Percentiles rank a stretch among this genome's conserved stretches.
Evolutionary conservation across 2,888 invertebrate species (phyloP).

Genomic region (Dichetophora obliterata): DNA sequence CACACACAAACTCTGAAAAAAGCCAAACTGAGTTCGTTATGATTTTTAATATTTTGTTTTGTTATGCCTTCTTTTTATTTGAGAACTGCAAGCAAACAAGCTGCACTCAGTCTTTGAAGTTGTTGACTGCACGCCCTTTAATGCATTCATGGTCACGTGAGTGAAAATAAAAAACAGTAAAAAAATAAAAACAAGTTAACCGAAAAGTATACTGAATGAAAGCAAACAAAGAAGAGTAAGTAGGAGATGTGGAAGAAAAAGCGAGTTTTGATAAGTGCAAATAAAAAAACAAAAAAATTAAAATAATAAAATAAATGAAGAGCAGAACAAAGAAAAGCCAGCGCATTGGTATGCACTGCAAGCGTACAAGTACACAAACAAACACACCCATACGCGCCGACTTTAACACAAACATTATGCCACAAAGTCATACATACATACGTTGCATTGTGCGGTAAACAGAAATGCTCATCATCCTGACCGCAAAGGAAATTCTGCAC

Average conservation of each 20-base stretch:
- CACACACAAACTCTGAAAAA: background rate
- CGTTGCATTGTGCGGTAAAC: background rate
- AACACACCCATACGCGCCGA: background rate
- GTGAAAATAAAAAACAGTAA: background rate
- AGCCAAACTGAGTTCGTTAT: conserved; percentile 13
- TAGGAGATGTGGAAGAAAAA: background rate
- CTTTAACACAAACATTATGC: background rate
- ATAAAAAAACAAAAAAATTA: background rate
- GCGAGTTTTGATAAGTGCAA: too few relatives aligned
- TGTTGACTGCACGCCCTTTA: background rate
- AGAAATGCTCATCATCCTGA: conserved; percentile 12
- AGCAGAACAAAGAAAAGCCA: background rate
- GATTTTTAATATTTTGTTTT: background rate
- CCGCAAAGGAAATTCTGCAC: conserved; percentile 16
- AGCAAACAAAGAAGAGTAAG: background rate
- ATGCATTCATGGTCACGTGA: conserved; percentile 34
- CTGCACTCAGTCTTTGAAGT: conserved; percentile 22
- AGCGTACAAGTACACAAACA: background rate
- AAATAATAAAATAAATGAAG: background rate
- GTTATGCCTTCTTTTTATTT: conserved; percentile 8
- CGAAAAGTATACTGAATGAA: background rate
- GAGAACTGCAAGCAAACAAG: background rate
- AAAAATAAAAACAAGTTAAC: background rate
- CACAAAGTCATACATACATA: background rate
- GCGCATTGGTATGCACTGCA: background rate